These are phyloP conservation scores for Drosophila nigricruria DNA, from an alignment of 2,888 invertebrate species.

Conservation along the genomic window DNA sequence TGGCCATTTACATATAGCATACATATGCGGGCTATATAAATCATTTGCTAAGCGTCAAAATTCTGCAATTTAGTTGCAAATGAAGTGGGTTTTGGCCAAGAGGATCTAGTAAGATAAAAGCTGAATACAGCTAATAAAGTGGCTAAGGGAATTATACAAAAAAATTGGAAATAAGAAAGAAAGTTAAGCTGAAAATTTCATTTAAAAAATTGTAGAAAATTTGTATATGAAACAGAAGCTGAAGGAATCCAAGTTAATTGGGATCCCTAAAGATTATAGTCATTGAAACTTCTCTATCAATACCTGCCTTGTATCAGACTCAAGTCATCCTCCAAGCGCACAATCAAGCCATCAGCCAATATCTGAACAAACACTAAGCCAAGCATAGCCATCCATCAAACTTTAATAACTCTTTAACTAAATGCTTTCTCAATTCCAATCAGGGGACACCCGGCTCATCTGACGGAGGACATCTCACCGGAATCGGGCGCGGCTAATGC, in stretches of 20 bases:
- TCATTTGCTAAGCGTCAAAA: constrained; percentile 67
- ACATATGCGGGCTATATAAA: constrained; percentile 61
- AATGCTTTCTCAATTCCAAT: constrained; percentile 5
- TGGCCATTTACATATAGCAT: constrained; percentile 25
- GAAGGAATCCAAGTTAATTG: no score
- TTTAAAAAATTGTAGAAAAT: background rate
- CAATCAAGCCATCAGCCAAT: background rate
- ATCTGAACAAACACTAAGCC: background rate
- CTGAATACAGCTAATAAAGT: constrained; percentile 25
- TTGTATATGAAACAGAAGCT: background rate
- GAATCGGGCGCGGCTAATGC: constrained; percentile 79
- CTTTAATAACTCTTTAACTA: background rate
- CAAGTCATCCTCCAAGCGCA: background rate
- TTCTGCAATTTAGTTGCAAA: constrained; percentile 66
- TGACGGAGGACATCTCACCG: constrained; percentile 82
- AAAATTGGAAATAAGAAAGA: background rate
- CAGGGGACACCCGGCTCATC: constrained; percentile 86
- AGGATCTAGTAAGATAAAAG: constrained; percentile 20
- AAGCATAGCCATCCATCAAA: constrained; percentile 20
- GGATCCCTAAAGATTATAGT: background rate
- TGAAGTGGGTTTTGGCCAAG: constrained; percentile 32
- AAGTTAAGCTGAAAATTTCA: background rate
- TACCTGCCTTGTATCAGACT: background rate
- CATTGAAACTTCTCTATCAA: background rate
- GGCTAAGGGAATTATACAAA: constrained; percentile 14